phyloP scores from a whole-genome alignment of 2,113 vertebrate species.

The Bambusicola thoracicus region DNA sequence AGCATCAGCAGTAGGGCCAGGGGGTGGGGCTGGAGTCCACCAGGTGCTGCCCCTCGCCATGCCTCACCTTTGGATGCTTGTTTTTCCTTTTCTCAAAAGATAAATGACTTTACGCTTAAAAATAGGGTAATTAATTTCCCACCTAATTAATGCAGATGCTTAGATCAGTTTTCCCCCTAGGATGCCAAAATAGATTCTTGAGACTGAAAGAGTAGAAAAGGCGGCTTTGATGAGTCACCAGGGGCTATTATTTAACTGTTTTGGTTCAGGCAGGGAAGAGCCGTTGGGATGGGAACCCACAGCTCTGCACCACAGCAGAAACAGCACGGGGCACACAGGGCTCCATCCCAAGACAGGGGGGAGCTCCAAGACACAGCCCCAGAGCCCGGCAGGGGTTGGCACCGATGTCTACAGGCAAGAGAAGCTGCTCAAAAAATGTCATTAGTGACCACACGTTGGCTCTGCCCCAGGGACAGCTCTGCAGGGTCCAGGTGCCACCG shows the following conservation, averaged over 20 bases:
- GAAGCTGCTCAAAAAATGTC: conserved; percentile 50
- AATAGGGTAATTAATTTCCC: conserved; percentile 68
- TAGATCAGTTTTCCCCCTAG: conserved; percentile 36
- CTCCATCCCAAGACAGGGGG: background rate
- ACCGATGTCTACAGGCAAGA: background rate
- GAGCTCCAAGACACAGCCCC: background rate
- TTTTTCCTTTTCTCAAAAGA: conserved; percentile 15
- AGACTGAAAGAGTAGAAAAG: conserved; percentile 56
- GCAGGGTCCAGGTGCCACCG: background rate
- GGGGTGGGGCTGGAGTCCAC: background rate
- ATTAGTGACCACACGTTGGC: background rate
- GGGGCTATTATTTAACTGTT: conserved; percentile 49
- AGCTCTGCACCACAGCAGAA: background rate
- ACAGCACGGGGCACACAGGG: background rate
- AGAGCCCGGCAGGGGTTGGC: background rate
- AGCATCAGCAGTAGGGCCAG: background rate
- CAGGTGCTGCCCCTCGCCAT: background rate
- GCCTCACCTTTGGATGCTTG: background rate
- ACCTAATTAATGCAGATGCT: conserved; percentile 67
- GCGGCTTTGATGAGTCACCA: conserved; percentile 60
- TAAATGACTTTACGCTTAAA: conserved; percentile 46
- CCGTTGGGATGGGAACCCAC: background rate
- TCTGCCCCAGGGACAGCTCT: background rate
- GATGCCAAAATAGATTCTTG: conserved; percentile 61
- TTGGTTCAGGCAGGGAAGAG: conserved; percentile 25